Conservation (phyloP, 37 sponge, comb jelly and placozoan genomes). For the Oopsacas minuta region DNA sequence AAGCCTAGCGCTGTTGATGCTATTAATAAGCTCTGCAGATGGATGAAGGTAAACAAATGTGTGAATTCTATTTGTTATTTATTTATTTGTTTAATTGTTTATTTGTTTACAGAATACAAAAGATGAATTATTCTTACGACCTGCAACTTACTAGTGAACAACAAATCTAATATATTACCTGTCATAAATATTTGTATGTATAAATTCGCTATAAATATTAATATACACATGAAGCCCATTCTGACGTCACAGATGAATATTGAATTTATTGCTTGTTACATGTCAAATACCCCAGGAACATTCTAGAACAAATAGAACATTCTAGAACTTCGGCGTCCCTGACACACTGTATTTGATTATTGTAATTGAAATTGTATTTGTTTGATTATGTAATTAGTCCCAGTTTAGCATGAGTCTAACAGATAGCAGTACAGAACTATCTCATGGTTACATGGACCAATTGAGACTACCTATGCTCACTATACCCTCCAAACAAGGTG, state of each 20-base stretch:
- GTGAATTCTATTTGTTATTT: not conserved
- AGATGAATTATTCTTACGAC: not conserved
- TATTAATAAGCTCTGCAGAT: not conserved
- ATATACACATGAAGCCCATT: no score
- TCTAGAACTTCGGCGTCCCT: no score
- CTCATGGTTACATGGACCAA: not conserved
- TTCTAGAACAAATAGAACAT: no score
- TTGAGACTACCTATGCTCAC: constrained; percentile 7
- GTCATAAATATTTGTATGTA: no score
- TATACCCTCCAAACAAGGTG: not conserved
- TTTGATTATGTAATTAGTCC: no score
- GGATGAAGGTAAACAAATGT: not conserved
- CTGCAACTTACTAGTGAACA: not conserved
- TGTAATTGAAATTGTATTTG: no score
- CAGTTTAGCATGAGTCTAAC: constrained; percentile 13
- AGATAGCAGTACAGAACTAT: not conserved
- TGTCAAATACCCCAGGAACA: no score
- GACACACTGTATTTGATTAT: no score
- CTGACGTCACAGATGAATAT: no score
- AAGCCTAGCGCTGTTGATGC: not conserved
- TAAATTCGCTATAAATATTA: no score
- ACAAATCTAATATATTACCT: no score
- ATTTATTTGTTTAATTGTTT: not conserved
- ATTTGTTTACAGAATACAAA: not conserved
- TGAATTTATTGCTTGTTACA: no score